Base-by-base conservation (phyloP, 1,140 invertebrate genomes). In the Diplogasteroides magnus region DNA sequence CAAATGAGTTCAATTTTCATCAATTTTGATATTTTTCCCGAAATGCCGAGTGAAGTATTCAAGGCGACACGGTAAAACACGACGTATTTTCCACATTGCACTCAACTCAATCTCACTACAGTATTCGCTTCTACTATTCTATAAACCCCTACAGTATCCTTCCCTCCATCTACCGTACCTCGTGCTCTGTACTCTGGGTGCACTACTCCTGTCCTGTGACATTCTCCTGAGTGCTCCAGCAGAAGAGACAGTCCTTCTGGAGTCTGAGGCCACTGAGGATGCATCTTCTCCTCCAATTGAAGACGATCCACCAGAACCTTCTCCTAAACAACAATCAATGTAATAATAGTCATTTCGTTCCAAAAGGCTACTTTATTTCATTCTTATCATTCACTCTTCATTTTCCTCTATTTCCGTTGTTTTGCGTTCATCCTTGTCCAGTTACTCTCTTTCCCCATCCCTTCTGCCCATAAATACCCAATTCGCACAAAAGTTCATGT, bases 141-240 rank as follows among this genome's bases (percentile, higher is more conserved):
- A 25, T 32, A 58, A 32, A 61, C 60, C 23, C 61, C 67, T 26
- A 59, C 37, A 2, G 32, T 60, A 27, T 29, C 55, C 19, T 61
- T 58, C 55, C 55, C 61, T 26, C 26, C 3, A 68, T 26, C 28
- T 23, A 61, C 14, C 13, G 58, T 65, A 61, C 66, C 66, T 59
- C 28, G 66, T 68, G 1, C 66, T 68, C 29, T 68, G 66, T 0
- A 68, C 66, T 65, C 66, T 19, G 2, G 66, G 66, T 6, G 66
- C 66, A 63, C 59, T 68, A 11, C 48, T 28, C 31, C 66, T 13
- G 25, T 68, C 66, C 57, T 68, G 66, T 14, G 48, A 63, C 14
- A 68, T 25, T 32, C 66, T 11, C 1, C 66, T 23, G 2, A 68
- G 57, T 14, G 60, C 28, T 19, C 11, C 23, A 15, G 25, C 23